A percentile compares a stretch with the other conserved stretches of the same genome.
These are phyloP conservation scores for Neodiprion virginianus DNA, from an alignment of 1,140 invertebrate species.

Conservation along the genomic window DNA sequence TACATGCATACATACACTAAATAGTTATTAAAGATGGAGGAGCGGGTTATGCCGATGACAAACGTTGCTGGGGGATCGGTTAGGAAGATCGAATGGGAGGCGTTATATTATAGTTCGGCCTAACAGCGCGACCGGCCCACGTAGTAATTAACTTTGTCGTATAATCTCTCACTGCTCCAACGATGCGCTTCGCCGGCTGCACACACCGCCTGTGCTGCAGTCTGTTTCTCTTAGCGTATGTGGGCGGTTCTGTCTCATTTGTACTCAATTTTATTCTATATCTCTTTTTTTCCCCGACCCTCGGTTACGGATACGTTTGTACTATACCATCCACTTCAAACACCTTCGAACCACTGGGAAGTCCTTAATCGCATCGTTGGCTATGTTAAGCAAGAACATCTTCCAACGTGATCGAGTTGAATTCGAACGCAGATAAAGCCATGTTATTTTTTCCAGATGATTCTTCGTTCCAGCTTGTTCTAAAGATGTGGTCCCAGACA, in stretches of 20 bases:
- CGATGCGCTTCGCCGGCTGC: neutral
- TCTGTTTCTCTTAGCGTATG: neutral
- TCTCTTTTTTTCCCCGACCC: neutral
- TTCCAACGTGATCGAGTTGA: too few species aligned
- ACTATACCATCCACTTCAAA: neutral
- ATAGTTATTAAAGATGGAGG: too few species aligned
- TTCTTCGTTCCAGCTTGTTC: too few species aligned
- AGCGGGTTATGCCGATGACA: neutral
- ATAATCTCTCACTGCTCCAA: too few species aligned
- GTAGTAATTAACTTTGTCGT: neutral
- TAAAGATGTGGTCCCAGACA: too few species aligned
- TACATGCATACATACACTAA: too few species aligned
- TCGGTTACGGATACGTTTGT: neutral
- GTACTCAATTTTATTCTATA: conserved; percentile 8
- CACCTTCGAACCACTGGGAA: neutral
- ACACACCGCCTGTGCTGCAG: neutral
- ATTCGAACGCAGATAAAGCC: too few species aligned
- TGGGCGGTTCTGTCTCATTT: conserved; percentile 16
- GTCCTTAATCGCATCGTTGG: too few species aligned
- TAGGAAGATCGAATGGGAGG: neutral
- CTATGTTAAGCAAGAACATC: too few species aligned
- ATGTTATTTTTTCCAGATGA: too few species aligned
- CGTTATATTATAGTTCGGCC: neutral
- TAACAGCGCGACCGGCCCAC: neutral
- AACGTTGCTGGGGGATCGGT: neutral